phyloP scores from a whole-genome alignment of 2,797 vertebrate genomes.

The Sebastes diaconus region DNA sequence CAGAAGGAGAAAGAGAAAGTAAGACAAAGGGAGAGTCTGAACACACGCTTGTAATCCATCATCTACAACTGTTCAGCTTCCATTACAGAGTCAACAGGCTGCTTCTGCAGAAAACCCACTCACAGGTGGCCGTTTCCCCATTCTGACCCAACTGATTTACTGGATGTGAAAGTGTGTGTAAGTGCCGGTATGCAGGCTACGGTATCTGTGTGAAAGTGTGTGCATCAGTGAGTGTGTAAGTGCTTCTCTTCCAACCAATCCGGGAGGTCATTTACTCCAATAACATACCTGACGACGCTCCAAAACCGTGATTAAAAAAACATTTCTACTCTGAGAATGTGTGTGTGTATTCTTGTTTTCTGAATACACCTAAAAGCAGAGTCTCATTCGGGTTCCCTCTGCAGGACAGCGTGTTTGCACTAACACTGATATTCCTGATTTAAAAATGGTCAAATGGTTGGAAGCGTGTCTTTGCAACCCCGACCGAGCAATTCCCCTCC shows the following conservation, averaged over 20 bases:
- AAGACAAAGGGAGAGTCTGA: slow-evolving; percentile 17
- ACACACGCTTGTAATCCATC: slow-evolving; percentile 58
- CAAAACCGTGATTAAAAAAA: slow-evolving; percentile 73
- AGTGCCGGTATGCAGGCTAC: slow-evolving; percentile 13
- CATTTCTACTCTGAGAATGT: slow-evolving; percentile 62
- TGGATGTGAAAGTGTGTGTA: slow-evolving; percentile 8
- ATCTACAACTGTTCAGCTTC: slow-evolving; percentile 65
- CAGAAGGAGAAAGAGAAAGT: background rate
- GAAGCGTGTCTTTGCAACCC: slow-evolving; percentile 7
- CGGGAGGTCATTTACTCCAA: slow-evolving; percentile 75
- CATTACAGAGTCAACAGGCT: slow-evolving; percentile 75
- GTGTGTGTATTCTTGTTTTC: slow-evolving; percentile 12
- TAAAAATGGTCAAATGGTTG: slow-evolving; percentile 23
- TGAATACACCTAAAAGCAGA: background rate
- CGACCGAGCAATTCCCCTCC: background rate
- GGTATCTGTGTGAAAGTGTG: slow-evolving; percentile 50
- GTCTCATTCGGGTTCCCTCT: background rate
- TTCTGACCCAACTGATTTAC: slow-evolving; percentile 69
- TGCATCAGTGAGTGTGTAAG: slow-evolving; percentile 62
- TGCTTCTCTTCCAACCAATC: slow-evolving; percentile 32
- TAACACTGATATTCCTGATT: slow-evolving; percentile 11
- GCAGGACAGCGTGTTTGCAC: background rate
- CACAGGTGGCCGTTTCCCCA: slow-evolving; percentile 72
- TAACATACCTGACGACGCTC: slow-evolving; percentile 67
- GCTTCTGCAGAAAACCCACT: slow-evolving; percentile 58